Base-by-base conservation (phyloP, 2,888 invertebrate genomes). In the Lithosia quadra region DNA sequence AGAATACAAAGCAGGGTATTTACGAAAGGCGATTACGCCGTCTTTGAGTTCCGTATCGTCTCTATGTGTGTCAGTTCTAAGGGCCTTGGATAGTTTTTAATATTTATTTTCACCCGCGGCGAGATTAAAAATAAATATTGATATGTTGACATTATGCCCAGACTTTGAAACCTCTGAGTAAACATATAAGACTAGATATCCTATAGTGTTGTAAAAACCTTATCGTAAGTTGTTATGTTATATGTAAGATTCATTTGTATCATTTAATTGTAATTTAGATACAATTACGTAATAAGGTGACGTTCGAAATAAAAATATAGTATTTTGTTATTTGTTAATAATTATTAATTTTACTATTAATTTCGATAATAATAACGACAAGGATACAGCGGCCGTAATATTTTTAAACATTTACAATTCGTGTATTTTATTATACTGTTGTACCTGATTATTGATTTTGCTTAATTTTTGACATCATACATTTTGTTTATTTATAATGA, bases 401-500 rank as follows among this genome's bases (percentile, higher is more conserved):
- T 24, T 68, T 68, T 67, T 71, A 69, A 71, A 67, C 53, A 63
- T 70, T 71, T 70, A 53, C 49, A 63, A 65, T 59, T 24, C 69
- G 67, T 66, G 13, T 72, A 75, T 68, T 69, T 77, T 68, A 68
- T 70, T 57, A n/a, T n/a, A 75, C 70, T 63, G 68, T 71, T 67
- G 80, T 81, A 81, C 80, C 81, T 81, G 80, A 81, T 77, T 73
- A 76, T 81, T 81, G 75, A 60, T 68, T 72, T 80, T 71, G 15
- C 22, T 77, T 70, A 70, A 58, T 74, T 73, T 68, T 69, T 77
- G 15, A 72, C 63, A 68, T 71, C 68, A 65, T 62, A 57, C 58
- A 71, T 77, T n/a, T 73, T 63, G 53, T 67, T 77, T 21, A 63
- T 72, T 71, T 53, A 61, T 61, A 66, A 61, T 39, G 71, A 74